A percentile compares a stretch with the other conserved stretches of the same genome.
These are phyloP conservation scores for Halcyon badia DNA, from an alignment of 2,797 vertebrate species.

Conservation along the genomic window DNA sequence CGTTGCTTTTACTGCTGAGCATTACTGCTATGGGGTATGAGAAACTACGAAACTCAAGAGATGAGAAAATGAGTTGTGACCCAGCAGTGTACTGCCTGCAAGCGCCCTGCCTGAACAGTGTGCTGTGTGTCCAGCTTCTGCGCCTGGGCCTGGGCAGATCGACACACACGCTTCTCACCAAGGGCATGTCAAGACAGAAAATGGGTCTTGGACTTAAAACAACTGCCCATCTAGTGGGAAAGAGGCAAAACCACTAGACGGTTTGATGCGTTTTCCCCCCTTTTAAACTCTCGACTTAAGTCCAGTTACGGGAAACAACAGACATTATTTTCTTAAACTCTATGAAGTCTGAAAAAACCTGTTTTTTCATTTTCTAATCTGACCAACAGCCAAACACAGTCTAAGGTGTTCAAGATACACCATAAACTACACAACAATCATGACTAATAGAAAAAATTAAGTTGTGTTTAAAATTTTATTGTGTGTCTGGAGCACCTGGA, in stretches of 20 bases:
- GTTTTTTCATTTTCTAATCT: neutral
- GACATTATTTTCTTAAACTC: neutral
- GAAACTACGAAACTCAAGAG: neutral
- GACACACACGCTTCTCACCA: neutral
- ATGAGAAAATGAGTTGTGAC: neutral
- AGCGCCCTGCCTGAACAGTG: neutral
- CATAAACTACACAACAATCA: neutral
- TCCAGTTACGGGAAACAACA: neutral
- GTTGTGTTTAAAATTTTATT: neutral
- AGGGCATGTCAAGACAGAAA: neutral
- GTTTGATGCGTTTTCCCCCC: neutral
- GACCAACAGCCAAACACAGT: neutral
- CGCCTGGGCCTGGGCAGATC: neutral
- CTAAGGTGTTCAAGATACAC: neutral
- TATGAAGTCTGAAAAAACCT: neutral
- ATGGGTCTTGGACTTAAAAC: neutral
- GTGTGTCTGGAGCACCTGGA: neutral
- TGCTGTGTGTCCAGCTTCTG: neutral
- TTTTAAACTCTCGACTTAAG: neutral
- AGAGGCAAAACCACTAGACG: neutral
- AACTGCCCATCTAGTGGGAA: conserved; percentile 40
- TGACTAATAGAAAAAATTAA: neutral
- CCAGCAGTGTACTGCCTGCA: neutral
- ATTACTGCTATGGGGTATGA: neutral
- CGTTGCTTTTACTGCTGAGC: neutral